phyloP scores from a whole-genome alignment of 2,797 vertebrate species.

The Anas flavirostris region DNA sequence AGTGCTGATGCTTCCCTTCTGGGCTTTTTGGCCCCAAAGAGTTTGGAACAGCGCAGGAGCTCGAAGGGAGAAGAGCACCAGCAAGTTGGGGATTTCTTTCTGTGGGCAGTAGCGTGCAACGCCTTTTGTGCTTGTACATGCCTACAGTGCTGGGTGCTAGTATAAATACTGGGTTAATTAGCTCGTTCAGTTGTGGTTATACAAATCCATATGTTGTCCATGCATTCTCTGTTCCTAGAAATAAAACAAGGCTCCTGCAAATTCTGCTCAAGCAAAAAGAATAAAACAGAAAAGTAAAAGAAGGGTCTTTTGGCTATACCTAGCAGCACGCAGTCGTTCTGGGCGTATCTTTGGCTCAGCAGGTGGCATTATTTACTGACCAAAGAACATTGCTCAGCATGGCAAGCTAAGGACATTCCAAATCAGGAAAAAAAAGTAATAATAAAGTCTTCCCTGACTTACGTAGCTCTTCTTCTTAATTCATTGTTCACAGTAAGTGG shows the following conservation, averaged over 20 bases:
- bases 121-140: background rate
- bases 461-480: background rate
- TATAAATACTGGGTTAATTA: background rate
- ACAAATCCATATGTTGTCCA: background rate
- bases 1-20: background rate
- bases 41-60: background rate
- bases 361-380: constrained; percentile 46
- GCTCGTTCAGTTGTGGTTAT: background rate
- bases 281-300: background rate
- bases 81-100: background rate
- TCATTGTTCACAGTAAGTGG: constrained; percentile 14
- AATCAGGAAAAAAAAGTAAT: background rate
- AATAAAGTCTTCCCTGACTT: constrained; percentile 24
- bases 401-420: constrained; percentile 21
- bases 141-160: background rate
- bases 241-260: background rate
- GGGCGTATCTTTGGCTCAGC: background rate
- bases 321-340: background rate
- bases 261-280: background rate
- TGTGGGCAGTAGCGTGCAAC: background rate
- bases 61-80: background rate
- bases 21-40: background rate
- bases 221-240: background rate
- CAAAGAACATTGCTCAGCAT: constrained; percentile 7
- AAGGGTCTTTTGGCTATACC: background rate